These are phyloP conservation scores for Eptesicus fuscus DNA, from an alignment of 2,113 vertebrate genomes.

Conservation along the genomic window DNA sequence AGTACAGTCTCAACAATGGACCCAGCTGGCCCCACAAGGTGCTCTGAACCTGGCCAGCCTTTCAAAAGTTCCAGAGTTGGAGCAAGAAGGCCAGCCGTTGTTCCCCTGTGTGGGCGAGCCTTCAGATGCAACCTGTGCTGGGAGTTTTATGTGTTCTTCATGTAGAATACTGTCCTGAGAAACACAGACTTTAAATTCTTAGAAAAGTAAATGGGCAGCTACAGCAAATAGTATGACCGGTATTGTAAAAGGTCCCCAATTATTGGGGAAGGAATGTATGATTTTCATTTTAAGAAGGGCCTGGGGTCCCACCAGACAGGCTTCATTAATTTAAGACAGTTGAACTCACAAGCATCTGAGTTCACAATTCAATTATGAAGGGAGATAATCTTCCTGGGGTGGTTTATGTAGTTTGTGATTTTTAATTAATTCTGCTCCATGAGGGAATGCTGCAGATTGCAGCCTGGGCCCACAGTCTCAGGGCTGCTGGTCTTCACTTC, in stretches of 20 bases:
- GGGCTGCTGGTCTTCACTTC: background rate
- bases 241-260: fast-evolving
- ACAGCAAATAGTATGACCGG: fast-evolving
- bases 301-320: slow-evolving; percentile 23
- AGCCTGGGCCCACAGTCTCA: background rate
- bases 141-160: background rate
- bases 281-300: background rate
- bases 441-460: background rate
- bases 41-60: background rate
- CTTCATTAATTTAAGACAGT: slow-evolving; percentile 63
- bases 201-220: fast-evolving
- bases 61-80: background rate
- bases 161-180: background rate
- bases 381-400: slow-evolving; percentile 48
- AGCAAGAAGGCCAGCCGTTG: background rate
- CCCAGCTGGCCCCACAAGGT: background rate
- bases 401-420: slow-evolving; percentile 37
- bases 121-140: background rate
- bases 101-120: background rate
- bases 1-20: background rate
- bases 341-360: slow-evolving; percentile 12
- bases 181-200: background rate
- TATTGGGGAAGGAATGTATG: background rate
- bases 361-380: slow-evolving; percentile 67
- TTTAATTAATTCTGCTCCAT: slow-evolving; percentile 61